Evolutionary conservation across 2,113 vertebrate species (phyloP), one percentile per base, ranked within the genome.

Genomic region (Holacanthus passer): DNA sequence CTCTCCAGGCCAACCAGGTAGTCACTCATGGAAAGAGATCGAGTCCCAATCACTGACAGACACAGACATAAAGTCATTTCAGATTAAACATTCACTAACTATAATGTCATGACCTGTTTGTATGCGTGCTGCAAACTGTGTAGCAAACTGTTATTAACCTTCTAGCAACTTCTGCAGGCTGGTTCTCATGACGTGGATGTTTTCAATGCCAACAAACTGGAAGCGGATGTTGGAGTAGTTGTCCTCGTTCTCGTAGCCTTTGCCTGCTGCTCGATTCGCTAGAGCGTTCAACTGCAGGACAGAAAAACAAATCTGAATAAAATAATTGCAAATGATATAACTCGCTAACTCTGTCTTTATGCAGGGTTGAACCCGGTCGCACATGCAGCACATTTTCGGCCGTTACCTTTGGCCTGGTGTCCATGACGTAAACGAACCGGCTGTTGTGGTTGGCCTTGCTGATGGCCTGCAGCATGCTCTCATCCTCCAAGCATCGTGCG

Each of bases 161-260:
- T 99, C 98, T 41, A 98, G 81, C 72, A 99, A 90, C 85, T 98
- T 99, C 88, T 99, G 98, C 75, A 99, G 95, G 87, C 98, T 99
- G 73, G 95, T 91, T 69, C 98, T 96, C 98, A 99, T 99, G 3
- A 99, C 98, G 2, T 99, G 98, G 91, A 99, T 99, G 91, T 99
- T 99, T 93, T 99, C 98, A 78, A 99, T 99, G 88, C 98, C 98
- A 82, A 99, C 97, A 93, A 99, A 99, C 94, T 99, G 97, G 93
- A 99, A 99, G 89, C 98, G 97, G 89, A 99, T 99, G 92, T 99
- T 98, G 82, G 97, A 97, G 93, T 99, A 99, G 94, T 99, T 99
- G 92, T 99, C 98, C 91, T 99, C 97, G n/a, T 99, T 99, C 91
- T 99, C 98, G 55, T 99, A 99, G 81, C 98, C 98, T 95, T 99